Conservation (phyloP, 1,140 invertebrate species). For the Pristionchus pacificus region DNA sequence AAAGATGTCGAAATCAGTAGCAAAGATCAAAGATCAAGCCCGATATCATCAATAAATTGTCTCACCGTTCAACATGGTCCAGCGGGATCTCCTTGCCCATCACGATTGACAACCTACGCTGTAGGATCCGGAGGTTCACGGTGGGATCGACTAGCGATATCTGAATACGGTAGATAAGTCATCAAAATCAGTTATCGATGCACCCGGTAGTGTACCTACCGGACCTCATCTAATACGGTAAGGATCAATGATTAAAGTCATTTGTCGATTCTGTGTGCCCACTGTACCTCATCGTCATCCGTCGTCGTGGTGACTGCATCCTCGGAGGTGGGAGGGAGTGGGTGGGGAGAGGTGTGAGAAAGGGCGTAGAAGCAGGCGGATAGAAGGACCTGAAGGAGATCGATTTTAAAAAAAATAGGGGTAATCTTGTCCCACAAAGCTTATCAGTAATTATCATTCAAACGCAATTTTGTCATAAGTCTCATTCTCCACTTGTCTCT, state of each 20-base stretch:
- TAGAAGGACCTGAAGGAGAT: slow-evolving; percentile 4
- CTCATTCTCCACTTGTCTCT: too few species aligned
- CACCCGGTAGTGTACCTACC: slow-evolving; percentile 1
- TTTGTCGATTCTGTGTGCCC: too few species aligned
- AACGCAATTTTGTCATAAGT: too few species aligned
- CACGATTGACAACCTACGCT: slow-evolving; percentile 47
- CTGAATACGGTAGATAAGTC: slow-evolving; percentile 13
- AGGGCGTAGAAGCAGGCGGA: slow-evolving; percentile 41
- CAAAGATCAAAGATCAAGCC: background rate
- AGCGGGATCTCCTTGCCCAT: slow-evolving; percentile 54
- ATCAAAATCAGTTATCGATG: too few species aligned
- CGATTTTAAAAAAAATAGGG: slow-evolving; percentile 16
- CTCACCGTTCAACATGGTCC: slow-evolving; percentile 49
- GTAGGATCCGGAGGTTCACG: slow-evolving; percentile 47
- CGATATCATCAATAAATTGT: too few species aligned
- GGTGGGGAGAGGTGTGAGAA: slow-evolving; percentile 38
- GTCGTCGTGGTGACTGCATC: slow-evolving; percentile 23
- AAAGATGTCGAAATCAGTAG: background rate
- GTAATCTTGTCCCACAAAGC: too few species aligned
- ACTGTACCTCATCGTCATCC: slow-evolving; percentile 15
- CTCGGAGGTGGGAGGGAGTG: slow-evolving; percentile 13
- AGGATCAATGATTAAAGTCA: slow-evolving; percentile 11
- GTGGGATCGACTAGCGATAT: slow-evolving; percentile 41
- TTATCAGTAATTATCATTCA: too few species aligned
- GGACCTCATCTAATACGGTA: slow-evolving; percentile 5